Percentiles rank a stretch among this genome's conserved stretches.
phyloP scores from a whole-genome alignment of 2,113 vertebrate species.

The Notechis scutatus region DNA sequence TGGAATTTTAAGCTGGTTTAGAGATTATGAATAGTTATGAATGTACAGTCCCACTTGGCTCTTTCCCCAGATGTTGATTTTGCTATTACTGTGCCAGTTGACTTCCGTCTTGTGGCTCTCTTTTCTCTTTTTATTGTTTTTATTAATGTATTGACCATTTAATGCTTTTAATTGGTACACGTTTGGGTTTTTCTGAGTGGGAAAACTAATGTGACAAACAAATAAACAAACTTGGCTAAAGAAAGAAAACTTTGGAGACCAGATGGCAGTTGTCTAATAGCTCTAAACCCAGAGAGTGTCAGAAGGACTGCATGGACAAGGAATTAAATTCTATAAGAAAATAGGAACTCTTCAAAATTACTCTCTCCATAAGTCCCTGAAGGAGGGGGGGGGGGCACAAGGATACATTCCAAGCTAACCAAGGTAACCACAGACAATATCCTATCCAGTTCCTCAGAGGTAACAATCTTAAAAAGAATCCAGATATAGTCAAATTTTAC shows the following conservation, averaged over 20 bases:
- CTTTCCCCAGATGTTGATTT: background rate
- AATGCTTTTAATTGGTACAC: background rate
- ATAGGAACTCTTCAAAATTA: background rate
- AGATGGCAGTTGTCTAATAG: background rate
- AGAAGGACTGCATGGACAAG: background rate
- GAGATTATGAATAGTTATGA: background rate
- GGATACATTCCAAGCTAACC: background rate
- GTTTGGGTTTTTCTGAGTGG: background rate
- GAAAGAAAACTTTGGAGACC: background rate
- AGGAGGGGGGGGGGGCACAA: background rate
- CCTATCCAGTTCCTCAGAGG: background rate
- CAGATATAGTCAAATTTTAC: background rate
- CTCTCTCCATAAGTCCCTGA: background rate
- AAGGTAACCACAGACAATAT: background rate
- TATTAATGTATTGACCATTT: background rate
- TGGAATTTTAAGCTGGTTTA: background rate
- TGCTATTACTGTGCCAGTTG: background rate
- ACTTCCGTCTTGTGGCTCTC: background rate
- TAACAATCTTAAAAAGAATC: background rate
- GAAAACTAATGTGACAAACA: background rate
- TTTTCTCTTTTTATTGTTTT: background rate
- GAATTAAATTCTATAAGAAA: background rate
- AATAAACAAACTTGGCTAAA: background rate
- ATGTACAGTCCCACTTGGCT: background rate
- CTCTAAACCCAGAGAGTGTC: background rate